Evolutionary conservation across 64 coral and sea anemone species (phyloP).

Genomic region (Montipora efflorescens): DNA sequence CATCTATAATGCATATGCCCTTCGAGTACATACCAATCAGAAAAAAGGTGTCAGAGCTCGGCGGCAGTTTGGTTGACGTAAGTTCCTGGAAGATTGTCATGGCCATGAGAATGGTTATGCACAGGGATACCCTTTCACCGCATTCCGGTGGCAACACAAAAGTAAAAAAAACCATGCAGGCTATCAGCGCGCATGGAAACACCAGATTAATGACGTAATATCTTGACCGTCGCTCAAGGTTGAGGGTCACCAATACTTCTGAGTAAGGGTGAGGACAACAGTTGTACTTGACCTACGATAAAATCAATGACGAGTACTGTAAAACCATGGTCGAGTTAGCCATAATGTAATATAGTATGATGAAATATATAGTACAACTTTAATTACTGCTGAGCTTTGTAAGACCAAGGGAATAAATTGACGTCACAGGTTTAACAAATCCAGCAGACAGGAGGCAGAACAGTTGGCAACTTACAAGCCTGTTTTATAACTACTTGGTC

Average conservation of each 20-base stretch:
- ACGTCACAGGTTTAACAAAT: no score
- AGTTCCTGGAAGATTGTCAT: slow-evolving; percentile 98
- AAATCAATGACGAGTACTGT: neutral
- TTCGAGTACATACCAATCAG: slow-evolving; percentile 65
- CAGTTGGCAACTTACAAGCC: no score
- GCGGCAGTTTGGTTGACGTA: slow-evolving; percentile 84
- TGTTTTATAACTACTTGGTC: no score
- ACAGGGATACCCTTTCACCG: slow-evolving; percentile 87
- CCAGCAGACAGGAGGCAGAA: no score
- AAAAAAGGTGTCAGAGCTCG: slow-evolving; percentile 78
- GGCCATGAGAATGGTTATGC: slow-evolving; percentile 94
- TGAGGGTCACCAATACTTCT: slow-evolving; percentile 42
- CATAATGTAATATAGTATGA: no score
- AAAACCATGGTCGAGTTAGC: no score
- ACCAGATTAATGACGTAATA: slow-evolving; percentile 86
- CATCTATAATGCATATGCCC: no score
- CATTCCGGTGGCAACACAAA: slow-evolving; percentile 88
- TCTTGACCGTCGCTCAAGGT: slow-evolving; percentile 64
- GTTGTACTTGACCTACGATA: slow-evolving; percentile 47
- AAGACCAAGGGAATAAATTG: no score
- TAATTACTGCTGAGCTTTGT: no score
- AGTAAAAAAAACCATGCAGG: slow-evolving; percentile 82
- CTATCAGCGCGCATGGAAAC: slow-evolving; percentile 84
- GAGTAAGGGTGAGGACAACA: slow-evolving; percentile 76
- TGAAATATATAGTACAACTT: no score